Percentiles rank a stretch among this genome's conserved stretches.
Evolutionary conservation across 2,888 invertebrate genomes (phyloP).

Genomic region (Agonopterix subpropinquella): DNA sequence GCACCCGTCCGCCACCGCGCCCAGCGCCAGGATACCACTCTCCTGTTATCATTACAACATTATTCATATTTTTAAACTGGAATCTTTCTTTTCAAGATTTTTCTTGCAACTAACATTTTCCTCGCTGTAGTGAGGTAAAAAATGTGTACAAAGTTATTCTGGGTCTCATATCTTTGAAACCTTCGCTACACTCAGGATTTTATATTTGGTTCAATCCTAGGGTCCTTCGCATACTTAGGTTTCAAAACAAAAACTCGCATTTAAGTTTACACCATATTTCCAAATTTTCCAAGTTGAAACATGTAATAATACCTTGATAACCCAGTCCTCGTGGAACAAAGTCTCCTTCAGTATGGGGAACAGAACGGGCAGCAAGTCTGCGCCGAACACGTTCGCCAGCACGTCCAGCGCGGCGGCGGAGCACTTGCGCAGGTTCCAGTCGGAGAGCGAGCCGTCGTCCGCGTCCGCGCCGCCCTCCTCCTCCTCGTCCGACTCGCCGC

Average conservation of each 20-base stretch:
- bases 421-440: conserved; percentile 99
- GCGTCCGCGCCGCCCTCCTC: conserved; percentile 88
- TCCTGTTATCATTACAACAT: conserved; percentile 60
- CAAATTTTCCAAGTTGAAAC: no score
- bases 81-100: no score
- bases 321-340: conserved; percentile 96
- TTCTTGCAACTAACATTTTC: no score
- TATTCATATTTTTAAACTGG: no score
- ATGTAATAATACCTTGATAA: conserved; percentile 84
- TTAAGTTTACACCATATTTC: no score
- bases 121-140: no score
- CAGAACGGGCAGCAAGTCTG: conserved; percentile 94
- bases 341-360: conserved; percentile 98
- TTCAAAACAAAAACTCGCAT: no score
- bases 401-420: conserved; percentile 99
- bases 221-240: no score
- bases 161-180: no score
- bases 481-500: conserved; percentile 82
- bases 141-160: no score
- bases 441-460: conserved; percentile 93
- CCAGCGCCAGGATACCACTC: conserved; percentile 94
- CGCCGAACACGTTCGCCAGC: conserved; percentile 96
- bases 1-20: conserved; percentile 94
- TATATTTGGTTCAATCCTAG: no score
- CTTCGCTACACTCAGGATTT: no score